Evolutionary conservation across 2,113 vertebrate species (phyloP).

Genomic region (Varanus salvator): DNA sequence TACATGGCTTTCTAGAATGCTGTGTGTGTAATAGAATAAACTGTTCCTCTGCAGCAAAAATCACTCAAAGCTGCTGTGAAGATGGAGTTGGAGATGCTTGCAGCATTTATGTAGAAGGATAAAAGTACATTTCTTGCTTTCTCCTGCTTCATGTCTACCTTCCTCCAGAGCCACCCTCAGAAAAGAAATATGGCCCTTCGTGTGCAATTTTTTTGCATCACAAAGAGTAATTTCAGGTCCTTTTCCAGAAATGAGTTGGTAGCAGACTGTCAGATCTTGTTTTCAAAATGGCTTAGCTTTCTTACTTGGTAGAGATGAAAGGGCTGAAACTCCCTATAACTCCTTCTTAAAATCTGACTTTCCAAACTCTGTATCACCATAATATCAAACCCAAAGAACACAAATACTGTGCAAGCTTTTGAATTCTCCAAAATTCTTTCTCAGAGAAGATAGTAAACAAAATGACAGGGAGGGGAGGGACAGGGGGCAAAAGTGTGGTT

Average conservation of each 20-base stretch:
- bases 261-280: not conserved
- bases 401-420: too few species aligned
- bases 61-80: slow-evolving; percentile 40
- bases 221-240: not conserved
- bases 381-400: too few species aligned
- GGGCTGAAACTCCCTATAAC: not conserved
- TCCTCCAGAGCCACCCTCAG: slow-evolving; percentile 42
- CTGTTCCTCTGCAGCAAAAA: slow-evolving; percentile 16
- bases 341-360: not conserved
- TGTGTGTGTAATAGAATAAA: slow-evolving; percentile 19
- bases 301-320: not conserved
- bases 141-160: slow-evolving; percentile 47
- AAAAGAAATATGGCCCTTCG: slow-evolving; percentile 43
- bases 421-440: too few species aligned
- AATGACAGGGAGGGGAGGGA: too few species aligned
- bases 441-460: too few species aligned
- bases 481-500: too few species aligned
- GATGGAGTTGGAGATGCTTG: slow-evolving; percentile 51
- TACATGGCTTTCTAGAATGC: slow-evolving; percentile 26
- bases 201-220: not conserved
- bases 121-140: slow-evolving; percentile 56
- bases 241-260: not conserved
- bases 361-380: too few species aligned
- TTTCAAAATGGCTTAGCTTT: not conserved
- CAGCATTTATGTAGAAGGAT: slow-evolving; percentile 51